Evolutionary conservation across 2,888 invertebrate genomes (phyloP).

Genomic region (Strigamia maritima): DNA sequence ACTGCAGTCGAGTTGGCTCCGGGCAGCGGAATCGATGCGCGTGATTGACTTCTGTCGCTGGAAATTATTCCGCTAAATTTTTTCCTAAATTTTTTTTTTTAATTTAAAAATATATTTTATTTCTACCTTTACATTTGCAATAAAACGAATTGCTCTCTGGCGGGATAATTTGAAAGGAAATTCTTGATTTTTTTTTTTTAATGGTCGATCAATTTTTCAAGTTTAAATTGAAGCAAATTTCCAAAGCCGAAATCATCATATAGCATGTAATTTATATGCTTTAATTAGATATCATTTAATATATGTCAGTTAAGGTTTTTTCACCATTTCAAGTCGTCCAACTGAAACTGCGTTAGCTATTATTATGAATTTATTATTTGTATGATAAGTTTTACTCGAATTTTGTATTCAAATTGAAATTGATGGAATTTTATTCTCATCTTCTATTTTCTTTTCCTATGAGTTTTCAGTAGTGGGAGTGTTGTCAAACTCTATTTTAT

Average conservation of each 20-base stretch:
- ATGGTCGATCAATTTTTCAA: not conserved
- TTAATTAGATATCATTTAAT: too few relatives aligned
- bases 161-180: not conserved
- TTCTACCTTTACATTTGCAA: not conserved
- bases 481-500: not conserved
- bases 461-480: not conserved
- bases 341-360: too few relatives aligned
- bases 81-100: not conserved
- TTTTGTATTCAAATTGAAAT: not conserved
- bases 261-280: too few relatives aligned
- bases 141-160: not conserved
- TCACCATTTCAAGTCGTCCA: too few relatives aligned
- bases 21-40: constrained; percentile 1
- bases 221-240: not conserved
- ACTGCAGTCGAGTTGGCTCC: not conserved
- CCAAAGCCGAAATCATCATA: not conserved
- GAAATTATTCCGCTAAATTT: not conserved
- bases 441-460: not conserved
- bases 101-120: not conserved
- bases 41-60: constrained; percentile 10
- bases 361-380: too few relatives aligned
- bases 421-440: not conserved
- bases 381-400: too few relatives aligned
- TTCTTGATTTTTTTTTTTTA: not conserved
- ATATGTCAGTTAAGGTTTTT: too few relatives aligned